Conservation (phyloP, 2,797 vertebrate species). For the Phylloscopus collybita region DNA sequence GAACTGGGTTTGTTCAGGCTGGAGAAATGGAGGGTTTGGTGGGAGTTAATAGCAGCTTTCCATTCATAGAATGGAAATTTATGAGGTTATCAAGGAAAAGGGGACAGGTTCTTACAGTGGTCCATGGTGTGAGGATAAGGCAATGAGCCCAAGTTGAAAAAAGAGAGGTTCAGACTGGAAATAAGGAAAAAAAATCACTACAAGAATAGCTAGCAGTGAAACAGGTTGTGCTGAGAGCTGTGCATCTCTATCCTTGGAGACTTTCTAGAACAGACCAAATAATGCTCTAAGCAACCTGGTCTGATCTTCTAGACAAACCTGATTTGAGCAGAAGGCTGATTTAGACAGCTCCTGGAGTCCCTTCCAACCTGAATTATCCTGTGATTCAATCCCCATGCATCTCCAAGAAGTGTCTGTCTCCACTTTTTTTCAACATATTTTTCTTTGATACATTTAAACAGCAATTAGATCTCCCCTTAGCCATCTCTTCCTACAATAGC, state of each 20-base stretch:
- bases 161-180: background rate
- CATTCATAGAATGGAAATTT: background rate
- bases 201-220: background rate
- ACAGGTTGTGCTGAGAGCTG: background rate
- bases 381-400: background rate
- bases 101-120: background rate
- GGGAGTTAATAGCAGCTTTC: background rate
- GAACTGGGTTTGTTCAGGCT: background rate
- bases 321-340: background rate
- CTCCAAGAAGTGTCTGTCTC: background rate
- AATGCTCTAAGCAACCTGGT: background rate
- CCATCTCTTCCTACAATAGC: background rate
- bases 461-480: background rate
- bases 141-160: background rate
- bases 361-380: background rate
- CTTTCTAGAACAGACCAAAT: background rate
- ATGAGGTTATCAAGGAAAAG: background rate
- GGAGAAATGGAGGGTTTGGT: background rate
- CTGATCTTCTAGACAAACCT: background rate
- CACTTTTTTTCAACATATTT: background rate
- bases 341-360: background rate
- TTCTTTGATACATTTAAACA: background rate
- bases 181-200: background rate
- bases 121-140: background rate
- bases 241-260: background rate